A percentile compares a stretch with the other conserved stretches of the same genome.
These are phyloP conservation scores for Embidobia sp. DNA, from an alignment of 2,888 invertebrate genomes.

Conservation along the genomic window DNA sequence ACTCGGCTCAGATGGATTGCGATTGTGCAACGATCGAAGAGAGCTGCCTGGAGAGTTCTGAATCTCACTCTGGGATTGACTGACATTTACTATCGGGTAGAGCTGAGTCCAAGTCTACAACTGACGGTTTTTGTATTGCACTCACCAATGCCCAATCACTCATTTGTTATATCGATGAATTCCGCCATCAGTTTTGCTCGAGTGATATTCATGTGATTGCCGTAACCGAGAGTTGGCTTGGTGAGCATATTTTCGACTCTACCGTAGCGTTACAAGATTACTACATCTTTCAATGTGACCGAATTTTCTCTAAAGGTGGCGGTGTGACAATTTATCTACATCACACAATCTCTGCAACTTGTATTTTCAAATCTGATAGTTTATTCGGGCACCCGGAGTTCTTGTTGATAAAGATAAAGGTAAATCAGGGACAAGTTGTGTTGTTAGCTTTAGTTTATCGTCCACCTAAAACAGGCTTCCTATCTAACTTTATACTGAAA, in stretches of 20 bases:
- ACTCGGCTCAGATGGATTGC: no score
- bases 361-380: neutral
- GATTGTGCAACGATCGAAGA: no score
- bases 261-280: neutral
- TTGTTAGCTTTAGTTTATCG: neutral
- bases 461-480: neutral
- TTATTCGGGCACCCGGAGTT: neutral
- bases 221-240: neutral
- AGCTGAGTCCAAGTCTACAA: no score
- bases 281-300: neutral
- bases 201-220: neutral
- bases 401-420: neutral
- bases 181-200: neutral
- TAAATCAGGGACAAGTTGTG: no score
- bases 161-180: constrained; percentile 1
- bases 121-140: neutral
- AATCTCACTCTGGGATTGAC: no score
- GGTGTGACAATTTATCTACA: neutral
- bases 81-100: no score
- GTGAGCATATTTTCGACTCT: neutral
- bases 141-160: neutral
- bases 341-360: neutral
- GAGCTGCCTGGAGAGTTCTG: no score
- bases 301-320: neutral
- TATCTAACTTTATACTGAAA: neutral